Conservation (phyloP, 2,888 invertebrate genomes). For the Sipha maydis region DNA sequence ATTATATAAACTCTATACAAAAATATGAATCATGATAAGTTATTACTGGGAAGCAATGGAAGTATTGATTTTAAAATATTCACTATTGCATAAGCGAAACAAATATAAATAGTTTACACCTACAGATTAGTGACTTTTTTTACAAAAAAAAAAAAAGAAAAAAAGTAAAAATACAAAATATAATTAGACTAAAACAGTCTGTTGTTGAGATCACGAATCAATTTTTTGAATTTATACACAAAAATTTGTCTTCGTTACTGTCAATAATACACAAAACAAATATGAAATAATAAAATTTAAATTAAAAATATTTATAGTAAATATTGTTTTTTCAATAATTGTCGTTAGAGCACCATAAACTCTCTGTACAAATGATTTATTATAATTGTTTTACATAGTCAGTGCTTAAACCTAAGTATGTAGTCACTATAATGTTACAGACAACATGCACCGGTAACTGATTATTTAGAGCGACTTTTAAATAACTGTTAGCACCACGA, state of each 20-base stretch:
- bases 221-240: conserved; percentile 53
- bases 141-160: conserved; percentile 43
- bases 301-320: conserved; percentile 41
- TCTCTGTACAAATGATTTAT: conserved; percentile 56
- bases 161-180: conserved; percentile 5
- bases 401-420: conserved; percentile 19
- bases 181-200: conserved; percentile 60
- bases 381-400: conserved; percentile 45
- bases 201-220: conserved; percentile 59
- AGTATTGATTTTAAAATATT: conserved; percentile 3
- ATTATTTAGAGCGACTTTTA: conserved; percentile 31
- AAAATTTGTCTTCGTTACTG: conserved; percentile 60
- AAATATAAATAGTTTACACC: conserved; percentile 25
- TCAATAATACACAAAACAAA: conserved; percentile 58
- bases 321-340: conserved; percentile 49
- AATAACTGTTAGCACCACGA: conserved; percentile 78
- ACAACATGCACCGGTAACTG: conserved; percentile 60
- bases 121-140: conserved; percentile 21
- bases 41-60: conserved; percentile 22
- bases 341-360: conserved; percentile 43
- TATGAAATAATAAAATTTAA: conserved; percentile 38
- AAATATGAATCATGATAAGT: conserved; percentile 28
- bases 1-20: conserved; percentile 46
- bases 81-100: conserved; percentile 34
- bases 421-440: conserved; percentile 53